Evolutionary conservation across 2,888 invertebrate species (phyloP).

Genomic region (Epinotia brunnichana): DNA sequence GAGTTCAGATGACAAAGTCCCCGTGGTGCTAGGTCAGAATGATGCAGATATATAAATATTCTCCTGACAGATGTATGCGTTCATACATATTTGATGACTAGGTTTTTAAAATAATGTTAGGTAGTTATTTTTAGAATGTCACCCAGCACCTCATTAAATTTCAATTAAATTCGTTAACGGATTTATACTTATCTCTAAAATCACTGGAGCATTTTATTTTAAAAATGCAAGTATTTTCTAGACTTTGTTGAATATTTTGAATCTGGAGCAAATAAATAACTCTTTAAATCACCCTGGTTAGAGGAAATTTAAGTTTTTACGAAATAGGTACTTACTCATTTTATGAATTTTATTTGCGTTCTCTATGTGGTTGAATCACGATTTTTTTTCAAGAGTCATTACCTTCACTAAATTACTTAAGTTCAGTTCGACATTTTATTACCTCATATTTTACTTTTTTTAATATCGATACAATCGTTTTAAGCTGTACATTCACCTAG

Average conservation of each 20-base stretch:
- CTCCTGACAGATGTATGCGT: too few species aligned
- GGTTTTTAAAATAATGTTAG: too few species aligned
- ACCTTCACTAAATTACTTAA: not conserved
- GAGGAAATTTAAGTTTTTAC: not conserved
- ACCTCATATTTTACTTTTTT: too few species aligned
- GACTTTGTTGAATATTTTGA: conserved; percentile 6
- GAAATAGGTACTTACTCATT: not conserved
- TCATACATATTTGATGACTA: too few species aligned
- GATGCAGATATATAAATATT: too few species aligned
- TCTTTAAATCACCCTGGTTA: not conserved
- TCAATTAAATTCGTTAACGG: conserved; percentile 4
- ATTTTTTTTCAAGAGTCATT: not conserved
- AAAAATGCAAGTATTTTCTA: not conserved
- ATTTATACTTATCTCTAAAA: conserved; percentile 4
- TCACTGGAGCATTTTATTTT: conserved; percentile 3
- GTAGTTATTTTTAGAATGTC: too few species aligned
- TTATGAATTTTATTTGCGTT: not conserved
- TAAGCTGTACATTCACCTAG: too few species aligned
- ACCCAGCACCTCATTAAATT: not conserved
- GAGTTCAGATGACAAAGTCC: too few species aligned
- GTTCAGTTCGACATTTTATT: too few species aligned
- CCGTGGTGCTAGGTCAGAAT: too few species aligned
- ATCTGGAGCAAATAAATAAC: conserved; percentile 3
- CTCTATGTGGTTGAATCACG: not conserved
- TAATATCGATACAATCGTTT: too few species aligned